A percentile compares a stretch with the other conserved stretches of the same genome.
phyloP scores from a whole-genome alignment of 2,888 invertebrate species.

The Xestia ashworthii region DNA sequence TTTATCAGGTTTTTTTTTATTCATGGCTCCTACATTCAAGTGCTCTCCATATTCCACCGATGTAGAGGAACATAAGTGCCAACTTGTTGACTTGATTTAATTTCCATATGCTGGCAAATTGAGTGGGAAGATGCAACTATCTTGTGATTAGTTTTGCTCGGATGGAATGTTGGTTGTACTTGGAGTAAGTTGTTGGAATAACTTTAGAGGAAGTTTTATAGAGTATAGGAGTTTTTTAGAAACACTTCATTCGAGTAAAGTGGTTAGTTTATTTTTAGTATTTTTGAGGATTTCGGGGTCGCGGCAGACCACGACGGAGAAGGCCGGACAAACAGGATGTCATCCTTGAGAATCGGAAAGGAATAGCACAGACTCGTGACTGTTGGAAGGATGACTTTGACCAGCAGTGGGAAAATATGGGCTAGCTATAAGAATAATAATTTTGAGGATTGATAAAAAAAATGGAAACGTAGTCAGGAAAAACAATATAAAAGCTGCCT shows the following conservation, averaged over 20 bases:
- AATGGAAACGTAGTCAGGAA: too few relatives aligned
- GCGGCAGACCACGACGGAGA: too few relatives aligned
- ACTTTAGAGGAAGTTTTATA: background rate
- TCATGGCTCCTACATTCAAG: slow-evolving; percentile 18
- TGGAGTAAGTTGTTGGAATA: background rate
- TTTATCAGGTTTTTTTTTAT: slow-evolving; percentile 19
- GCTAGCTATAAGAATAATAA: background rate
- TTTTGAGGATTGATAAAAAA: background rate
- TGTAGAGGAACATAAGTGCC: slow-evolving; percentile 16
- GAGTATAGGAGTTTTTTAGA: background rate
- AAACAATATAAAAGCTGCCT: background rate
- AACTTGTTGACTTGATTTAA: slow-evolving; percentile 43
- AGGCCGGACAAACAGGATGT: too few relatives aligned
- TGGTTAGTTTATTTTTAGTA: background rate
- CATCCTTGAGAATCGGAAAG: too few relatives aligned
- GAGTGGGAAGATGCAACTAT: slow-evolving; percentile 3
- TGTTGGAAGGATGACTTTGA: too few relatives aligned
- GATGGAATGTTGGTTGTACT: background rate
- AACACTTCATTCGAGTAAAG: background rate
- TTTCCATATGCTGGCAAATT: slow-evolving; percentile 20
- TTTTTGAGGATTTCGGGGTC: background rate
- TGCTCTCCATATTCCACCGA: slow-evolving; percentile 6
- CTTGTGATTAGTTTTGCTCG: background rate
- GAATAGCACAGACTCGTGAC: too few relatives aligned
- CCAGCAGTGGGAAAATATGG: too few relatives aligned